Percentiles rank a stretch among this genome's conserved stretches.
Conservation (phyloP, 2,888 invertebrate genomes). For the Hyposoter didymator region DNA sequence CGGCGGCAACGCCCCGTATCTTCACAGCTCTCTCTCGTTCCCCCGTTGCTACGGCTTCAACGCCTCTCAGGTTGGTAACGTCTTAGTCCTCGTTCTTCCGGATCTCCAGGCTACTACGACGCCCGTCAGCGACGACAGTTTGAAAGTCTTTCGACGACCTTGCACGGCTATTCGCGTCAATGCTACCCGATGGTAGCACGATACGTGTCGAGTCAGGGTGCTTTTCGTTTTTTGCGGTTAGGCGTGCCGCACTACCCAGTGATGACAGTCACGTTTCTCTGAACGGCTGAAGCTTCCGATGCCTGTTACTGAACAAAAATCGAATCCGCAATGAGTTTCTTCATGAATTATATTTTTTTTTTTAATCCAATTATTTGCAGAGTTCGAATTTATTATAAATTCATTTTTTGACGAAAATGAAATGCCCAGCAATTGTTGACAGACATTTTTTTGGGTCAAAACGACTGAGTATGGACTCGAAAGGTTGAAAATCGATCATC, state of each 20-base stretch:
- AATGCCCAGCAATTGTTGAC: too few species aligned
- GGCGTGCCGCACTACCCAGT: slow-evolving; percentile 81
- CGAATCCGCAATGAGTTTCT: background rate
- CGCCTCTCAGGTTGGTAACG: slow-evolving; percentile 79
- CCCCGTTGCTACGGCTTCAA: slow-evolving; percentile 42
- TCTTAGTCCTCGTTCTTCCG: slow-evolving; percentile 80
- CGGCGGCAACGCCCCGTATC: slow-evolving; percentile 52
- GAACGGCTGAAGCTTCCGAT: slow-evolving; percentile 98
- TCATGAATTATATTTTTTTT: too few species aligned
- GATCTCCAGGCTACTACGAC: slow-evolving; percentile 71
- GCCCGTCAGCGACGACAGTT: slow-evolving; percentile 75
- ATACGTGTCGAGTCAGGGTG: slow-evolving; percentile 83
- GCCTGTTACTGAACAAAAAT: slow-evolving; percentile 90
- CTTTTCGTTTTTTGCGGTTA: slow-evolving; percentile 80
- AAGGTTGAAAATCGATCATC: too few species aligned
- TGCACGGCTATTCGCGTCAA: slow-evolving; percentile 71
- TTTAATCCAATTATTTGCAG: too few species aligned
- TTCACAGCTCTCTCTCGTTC: slow-evolving; percentile 45
- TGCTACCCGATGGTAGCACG: slow-evolving; percentile 79
- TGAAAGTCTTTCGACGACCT: slow-evolving; percentile 78
- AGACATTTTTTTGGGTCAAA: too few species aligned
- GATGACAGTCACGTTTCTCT: slow-evolving; percentile 96
- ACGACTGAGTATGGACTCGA: too few species aligned
- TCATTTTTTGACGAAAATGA: too few species aligned
- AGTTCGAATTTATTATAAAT: too few species aligned